Percentiles rank a stretch among this genome's conserved stretches.
These are phyloP conservation scores for Cheilosia scutellata DNA, from an alignment of 2,888 invertebrate species.

Conservation along the genomic window DNA sequence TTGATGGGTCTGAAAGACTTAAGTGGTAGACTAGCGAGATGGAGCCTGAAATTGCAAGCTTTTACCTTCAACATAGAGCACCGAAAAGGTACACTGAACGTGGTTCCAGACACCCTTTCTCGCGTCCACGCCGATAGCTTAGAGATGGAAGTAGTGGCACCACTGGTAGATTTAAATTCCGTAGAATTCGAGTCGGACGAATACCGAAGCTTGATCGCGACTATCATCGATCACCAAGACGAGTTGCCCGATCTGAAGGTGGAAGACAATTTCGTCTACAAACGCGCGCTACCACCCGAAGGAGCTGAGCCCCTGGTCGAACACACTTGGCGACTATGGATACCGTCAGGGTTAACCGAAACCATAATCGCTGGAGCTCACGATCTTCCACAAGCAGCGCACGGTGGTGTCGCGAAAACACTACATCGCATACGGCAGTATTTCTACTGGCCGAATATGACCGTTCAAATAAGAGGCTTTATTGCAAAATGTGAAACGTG, in stretches of 20 bases:
- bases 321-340: constrained; percentile 34
- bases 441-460: constrained; percentile 24
- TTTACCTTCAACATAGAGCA: constrained; percentile 75
- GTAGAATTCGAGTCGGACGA: constrained; percentile 10
- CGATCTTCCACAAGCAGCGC: constrained; percentile 14
- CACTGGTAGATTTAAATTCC: constrained; percentile 16
- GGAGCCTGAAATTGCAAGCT: constrained; percentile 67
- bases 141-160: neutral
- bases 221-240: neutral
- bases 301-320: neutral
- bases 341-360: constrained; percentile 21
- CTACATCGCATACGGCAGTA: constrained; percentile 1
- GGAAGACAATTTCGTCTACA: constrained; percentile 19
- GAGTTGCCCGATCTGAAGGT: constrained; percentile 17
- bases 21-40: constrained; percentile 77
- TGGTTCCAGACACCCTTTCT: constrained; percentile 11
- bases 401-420: constrained; percentile 26
- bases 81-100: constrained; percentile 74
- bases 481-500: neutral
- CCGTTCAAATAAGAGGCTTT: constrained; percentile 1
- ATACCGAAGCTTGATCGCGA: neutral
- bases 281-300: neutral
- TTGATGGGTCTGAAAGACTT: constrained; percentile 75
- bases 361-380: constrained; percentile 33
- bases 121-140: constrained; percentile 8